Percentiles rank a stretch among this genome's conserved stretches.
Conservation (phyloP, 1,140 invertebrate genomes). For the Leptopilina clavipes region DNA sequence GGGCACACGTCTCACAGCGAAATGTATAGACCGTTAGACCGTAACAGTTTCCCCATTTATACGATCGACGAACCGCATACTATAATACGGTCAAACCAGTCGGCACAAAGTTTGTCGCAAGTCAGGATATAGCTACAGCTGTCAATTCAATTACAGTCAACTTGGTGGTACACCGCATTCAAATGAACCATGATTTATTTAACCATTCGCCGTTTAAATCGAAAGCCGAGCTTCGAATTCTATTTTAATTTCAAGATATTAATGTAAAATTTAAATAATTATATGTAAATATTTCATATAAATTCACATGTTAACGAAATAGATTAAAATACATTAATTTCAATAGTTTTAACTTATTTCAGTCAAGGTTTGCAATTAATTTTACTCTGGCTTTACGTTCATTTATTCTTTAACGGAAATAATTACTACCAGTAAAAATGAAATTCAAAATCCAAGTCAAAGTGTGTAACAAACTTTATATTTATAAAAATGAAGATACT, state of each 20-base stretch:
- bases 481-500: no score
- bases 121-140: conserved; percentile 49
- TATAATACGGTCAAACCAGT: conserved; percentile 56
- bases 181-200: conserved; percentile 59
- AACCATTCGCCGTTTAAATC: not conserved
- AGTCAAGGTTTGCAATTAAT: no score
- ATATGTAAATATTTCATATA: no score
- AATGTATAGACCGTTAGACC: conserved; percentile 33
- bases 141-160: conserved; percentile 63
- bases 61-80: conserved; percentile 44
- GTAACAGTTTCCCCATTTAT: conserved; percentile 39
- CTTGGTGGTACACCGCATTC: conserved; percentile 61
- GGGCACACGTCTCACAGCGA: not conserved
- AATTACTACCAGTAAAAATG: no score
- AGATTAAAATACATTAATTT: no score
- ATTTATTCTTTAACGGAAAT: no score
- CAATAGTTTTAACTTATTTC: no score
- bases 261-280: no score
- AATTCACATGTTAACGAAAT: no score
- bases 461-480: no score
- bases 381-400: no score
- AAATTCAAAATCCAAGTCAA: no score
- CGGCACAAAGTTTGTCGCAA: conserved; percentile 54
- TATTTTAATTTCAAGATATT: not conserved
- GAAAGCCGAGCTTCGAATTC: not conserved